These are phyloP conservation scores for Pogonomyrmex barbatus DNA, from an alignment of 1,140 invertebrate genomes.

Conservation along the genomic window DNA sequence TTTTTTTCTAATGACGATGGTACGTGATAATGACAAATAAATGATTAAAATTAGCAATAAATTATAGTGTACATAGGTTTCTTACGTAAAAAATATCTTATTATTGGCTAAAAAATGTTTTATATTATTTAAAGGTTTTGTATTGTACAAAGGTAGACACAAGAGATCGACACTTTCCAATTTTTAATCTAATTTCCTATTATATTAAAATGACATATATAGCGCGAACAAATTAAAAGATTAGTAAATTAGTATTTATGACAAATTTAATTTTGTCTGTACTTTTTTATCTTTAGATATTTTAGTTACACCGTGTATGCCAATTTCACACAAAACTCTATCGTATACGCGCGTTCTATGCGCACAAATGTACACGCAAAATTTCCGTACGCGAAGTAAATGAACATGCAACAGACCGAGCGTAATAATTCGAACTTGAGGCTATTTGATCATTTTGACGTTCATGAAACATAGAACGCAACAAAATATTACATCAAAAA, in stretches of 20 bases:
- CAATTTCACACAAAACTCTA: slow-evolving; percentile 32
- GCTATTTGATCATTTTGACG: not conserved
- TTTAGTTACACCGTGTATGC: slow-evolving; percentile 39
- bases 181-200: not conserved
- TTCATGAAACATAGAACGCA: not conserved
- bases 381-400: slow-evolving; percentile 63
- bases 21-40: not conserved
- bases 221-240: not conserved
- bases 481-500: not conserved
- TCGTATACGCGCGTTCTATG: slow-evolving; percentile 42
- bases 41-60: not conserved
- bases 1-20: not conserved
- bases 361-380: slow-evolving; percentile 59
- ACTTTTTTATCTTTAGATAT: not conserved
- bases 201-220: not conserved
- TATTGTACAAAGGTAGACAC: not conserved
- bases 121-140: too few relatives aligned
- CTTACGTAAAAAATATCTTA: not conserved
- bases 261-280: not conserved
- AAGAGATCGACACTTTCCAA: not conserved
- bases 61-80: not conserved
- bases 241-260: too few relatives aligned
- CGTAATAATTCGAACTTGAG: slow-evolving; percentile 8
- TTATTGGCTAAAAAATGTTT: too few relatives aligned
- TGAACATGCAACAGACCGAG: slow-evolving; percentile 17